Evolutionary conservation across 2,797 vertebrate genomes (phyloP), one percentile per base, ranked within the genome.

Genomic region (Sebastes reedi): DNA sequence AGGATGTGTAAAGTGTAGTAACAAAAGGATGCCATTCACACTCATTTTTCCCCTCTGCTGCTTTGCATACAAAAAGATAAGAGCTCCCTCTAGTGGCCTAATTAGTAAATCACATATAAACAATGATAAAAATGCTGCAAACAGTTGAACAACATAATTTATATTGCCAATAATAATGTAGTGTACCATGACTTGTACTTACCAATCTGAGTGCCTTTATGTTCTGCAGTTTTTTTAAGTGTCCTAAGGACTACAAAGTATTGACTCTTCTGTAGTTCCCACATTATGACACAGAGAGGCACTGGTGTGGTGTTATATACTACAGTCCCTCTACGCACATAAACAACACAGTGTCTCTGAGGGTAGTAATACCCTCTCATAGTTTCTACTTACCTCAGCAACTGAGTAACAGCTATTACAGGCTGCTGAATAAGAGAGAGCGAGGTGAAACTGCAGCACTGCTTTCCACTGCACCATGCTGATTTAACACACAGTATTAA

Each of bases 11-110:
- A 32, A 72, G 6, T 65, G 11, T 1, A 54, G 22, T 14, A 69
- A 67, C 34, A 16, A 46, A 52, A 59, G 1, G 14, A 25, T 69
- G 29, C 20, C 18, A 9, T 66, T 67, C 13, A 14, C 20, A 5
- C 25, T 60, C 3, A 30, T 72, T 54, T 18, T 0, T 3, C 2
- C 7, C 13, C 4, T 6, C 29, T 69, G 25, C 24, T 50, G 50
- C 22, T 27, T 58, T 72, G 2, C 16, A 14, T 16, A 60, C n/a
- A 50, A 70, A 83, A 80, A 71, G 59, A 27, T 1, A 13, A 68
- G 72, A 13, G 46, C 78, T 27, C 85, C 9, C 65, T 86, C 92
- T 89, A 39, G 78, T 92, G 92, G 81, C 3, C 0, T 1, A 0
- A 22, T 34, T 8, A 0, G 0, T 13, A 20, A 39, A 77, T 78